Percentiles rank a stretch among this genome's conserved stretches.
Conservation (phyloP, 2,888 invertebrate species). For the Patella caerulea region DNA sequence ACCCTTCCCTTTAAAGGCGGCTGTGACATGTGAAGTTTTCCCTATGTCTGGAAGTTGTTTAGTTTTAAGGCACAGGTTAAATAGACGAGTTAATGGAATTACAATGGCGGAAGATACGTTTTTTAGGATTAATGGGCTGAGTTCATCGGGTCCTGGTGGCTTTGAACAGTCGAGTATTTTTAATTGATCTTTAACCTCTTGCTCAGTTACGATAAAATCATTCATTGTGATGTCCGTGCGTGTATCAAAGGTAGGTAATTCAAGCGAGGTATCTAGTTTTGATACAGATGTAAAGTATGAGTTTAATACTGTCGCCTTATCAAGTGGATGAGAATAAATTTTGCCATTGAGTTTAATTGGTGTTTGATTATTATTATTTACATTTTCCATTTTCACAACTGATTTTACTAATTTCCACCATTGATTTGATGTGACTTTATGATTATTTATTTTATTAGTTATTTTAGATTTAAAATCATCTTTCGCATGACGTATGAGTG, state of each 20-base stretch:
- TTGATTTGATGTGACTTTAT: too few species aligned
- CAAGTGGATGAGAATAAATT: too few species aligned
- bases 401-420: too few species aligned
- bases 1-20: not conserved
- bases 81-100: not conserved
- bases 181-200: not conserved
- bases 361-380: too few species aligned
- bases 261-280: not conserved
- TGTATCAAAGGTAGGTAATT: not conserved
- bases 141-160: not conserved
- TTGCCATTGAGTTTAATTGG: too few species aligned
- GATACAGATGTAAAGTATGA: not conserved
- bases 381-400: too few species aligned
- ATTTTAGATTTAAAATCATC: too few species aligned
- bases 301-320: not conserved
- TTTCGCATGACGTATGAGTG: too few species aligned
- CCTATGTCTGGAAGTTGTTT: not conserved
- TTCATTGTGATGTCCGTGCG: not conserved
- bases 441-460: too few species aligned
- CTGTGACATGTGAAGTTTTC: not conserved
- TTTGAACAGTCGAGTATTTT: not conserved
- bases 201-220: not conserved
- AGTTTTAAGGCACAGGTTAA: not conserved
- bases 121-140: not conserved
- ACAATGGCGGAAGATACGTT: not conserved